Conservation (phyloP, 1,140 invertebrate species). For the Euglossa dilemma region DNA sequence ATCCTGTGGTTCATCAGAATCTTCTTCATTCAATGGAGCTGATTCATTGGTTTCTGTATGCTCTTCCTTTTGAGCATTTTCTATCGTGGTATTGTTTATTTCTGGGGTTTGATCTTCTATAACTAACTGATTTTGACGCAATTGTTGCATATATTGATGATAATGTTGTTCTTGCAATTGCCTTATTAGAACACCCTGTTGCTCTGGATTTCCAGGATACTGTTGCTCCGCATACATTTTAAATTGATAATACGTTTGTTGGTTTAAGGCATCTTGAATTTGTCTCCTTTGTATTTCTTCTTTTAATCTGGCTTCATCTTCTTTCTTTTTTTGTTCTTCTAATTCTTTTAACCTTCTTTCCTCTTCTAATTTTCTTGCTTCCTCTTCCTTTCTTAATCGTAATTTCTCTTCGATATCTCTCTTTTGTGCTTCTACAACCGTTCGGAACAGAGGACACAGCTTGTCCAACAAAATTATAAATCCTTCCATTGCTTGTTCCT, state of each 20-base stretch:
- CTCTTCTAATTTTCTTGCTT: conserved; percentile 82
- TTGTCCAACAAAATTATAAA: conserved; percentile 95
- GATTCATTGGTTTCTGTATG: conserved; percentile 57
- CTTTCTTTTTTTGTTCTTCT: conserved; percentile 85
- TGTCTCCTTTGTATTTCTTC: conserved; percentile 87
- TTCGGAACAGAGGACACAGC: conserved; percentile 93
- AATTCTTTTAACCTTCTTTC: conserved; percentile 83
- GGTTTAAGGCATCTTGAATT: conserved; percentile 97
- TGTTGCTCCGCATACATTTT: conserved; percentile 97
- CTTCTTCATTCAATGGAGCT: conserved; percentile 68
- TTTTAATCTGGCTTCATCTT: conserved; percentile 84
- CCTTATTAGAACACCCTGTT: conserved; percentile 95
- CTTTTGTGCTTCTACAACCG: conserved; percentile 95
- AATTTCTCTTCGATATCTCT: conserved; percentile 91
- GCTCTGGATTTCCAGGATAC: conserved; percentile 95
- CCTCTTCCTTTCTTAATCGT: conserved; percentile 83
- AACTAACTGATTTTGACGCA: conserved; percentile 86
- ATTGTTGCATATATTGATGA: conserved; percentile 97
- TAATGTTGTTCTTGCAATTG: conserved; percentile 99
- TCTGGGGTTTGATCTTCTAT: conserved; percentile 83
- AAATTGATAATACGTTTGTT: conserved; percentile 97
- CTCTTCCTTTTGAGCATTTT: conserved; percentile 47
- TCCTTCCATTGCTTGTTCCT: conserved; percentile 93
- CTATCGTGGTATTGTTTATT: conserved; percentile 32
- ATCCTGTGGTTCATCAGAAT: conserved; percentile 79